Evolutionary conservation across 2,113 vertebrate genomes (phyloP).

Genomic region (Callipepla squamata): DNA sequence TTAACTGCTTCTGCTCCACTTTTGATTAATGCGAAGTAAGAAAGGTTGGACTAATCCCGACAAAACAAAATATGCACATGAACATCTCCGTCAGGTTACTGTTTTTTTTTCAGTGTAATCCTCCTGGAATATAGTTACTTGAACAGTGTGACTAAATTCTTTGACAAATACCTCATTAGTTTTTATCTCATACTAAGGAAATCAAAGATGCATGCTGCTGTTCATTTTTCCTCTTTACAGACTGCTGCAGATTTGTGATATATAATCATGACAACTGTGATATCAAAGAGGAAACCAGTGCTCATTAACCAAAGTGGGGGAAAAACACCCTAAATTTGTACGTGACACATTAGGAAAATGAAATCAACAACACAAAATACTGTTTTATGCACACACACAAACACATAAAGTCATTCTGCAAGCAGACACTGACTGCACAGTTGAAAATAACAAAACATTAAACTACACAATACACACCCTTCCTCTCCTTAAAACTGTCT

Average conservation of each 20-base stretch:
- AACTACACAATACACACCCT: constrained; percentile 67
- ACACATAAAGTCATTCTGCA: constrained; percentile 5
- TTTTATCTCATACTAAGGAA: not conserved
- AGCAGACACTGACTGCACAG: constrained; percentile 53
- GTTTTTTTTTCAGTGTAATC: not conserved
- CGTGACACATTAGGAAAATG: not conserved
- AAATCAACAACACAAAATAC: constrained; percentile 45
- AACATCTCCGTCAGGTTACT: not conserved
- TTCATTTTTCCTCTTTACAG: not conserved
- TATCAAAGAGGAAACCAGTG: not conserved
- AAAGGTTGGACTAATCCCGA: not conserved
- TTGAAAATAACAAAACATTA: constrained; percentile 36
- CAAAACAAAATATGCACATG: not conserved
- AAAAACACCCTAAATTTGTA: not conserved
- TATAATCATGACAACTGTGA: not conserved
- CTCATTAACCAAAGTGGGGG: constrained; percentile 16
- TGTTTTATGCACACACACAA: not conserved
- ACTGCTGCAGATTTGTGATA: not conserved
- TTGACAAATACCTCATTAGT: not conserved
- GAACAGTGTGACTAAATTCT: not conserved
- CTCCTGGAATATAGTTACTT: not conserved
- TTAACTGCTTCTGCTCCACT: not conserved
- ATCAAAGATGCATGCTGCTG: not conserved
- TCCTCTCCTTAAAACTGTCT: constrained; percentile 63
- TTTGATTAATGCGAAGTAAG: not conserved